A percentile compares a stretch with the other conserved stretches of the same genome.
These are phyloP conservation scores for Calyptommatus sinebrachiatus DNA, from an alignment of 2,113 vertebrate species.

Conservation along the genomic window DNA sequence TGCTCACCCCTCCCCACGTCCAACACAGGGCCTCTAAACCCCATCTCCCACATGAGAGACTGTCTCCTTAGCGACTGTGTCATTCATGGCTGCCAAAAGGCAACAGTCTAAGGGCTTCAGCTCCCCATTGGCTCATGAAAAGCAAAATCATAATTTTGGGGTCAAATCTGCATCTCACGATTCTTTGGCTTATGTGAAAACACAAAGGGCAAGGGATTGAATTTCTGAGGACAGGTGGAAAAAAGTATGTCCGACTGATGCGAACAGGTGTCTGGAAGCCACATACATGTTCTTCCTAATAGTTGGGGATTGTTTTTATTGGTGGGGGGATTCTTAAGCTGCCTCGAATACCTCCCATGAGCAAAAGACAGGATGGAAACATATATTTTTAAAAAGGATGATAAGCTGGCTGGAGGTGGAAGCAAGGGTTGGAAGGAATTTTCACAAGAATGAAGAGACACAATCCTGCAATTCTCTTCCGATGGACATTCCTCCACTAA, in stretches of 20 bases:
- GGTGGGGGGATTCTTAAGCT: neutral
- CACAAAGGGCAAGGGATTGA: neutral
- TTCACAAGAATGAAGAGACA: neutral
- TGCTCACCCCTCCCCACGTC: too few relatives aligned
- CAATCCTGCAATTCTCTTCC: neutral
- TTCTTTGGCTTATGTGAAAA: too few relatives aligned
- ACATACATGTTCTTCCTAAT: too few relatives aligned
- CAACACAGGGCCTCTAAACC: too few relatives aligned
- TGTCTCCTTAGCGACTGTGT: too few relatives aligned
- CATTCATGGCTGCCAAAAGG: too few relatives aligned
- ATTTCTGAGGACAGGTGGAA: neutral
- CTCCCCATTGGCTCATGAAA: neutral
- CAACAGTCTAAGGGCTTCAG: neutral
- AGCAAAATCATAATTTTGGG: neutral
- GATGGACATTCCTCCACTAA: neutral
- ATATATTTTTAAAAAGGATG: neutral
- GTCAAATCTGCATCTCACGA: neutral
- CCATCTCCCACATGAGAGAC: too few relatives aligned
- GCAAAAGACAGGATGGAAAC: neutral
- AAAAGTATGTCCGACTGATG: neutral
- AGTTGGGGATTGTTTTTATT: too few relatives aligned
- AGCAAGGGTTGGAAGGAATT: neutral
- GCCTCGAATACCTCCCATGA: neutral
- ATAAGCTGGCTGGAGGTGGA: neutral
- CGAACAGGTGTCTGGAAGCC: too few relatives aligned